A percentile compares a stretch with the other conserved stretches of the same genome.
These are phyloP conservation scores for Otocyon megalotis DNA, from an alignment of 2,113 vertebrate genomes.

Conservation along the genomic window DNA sequence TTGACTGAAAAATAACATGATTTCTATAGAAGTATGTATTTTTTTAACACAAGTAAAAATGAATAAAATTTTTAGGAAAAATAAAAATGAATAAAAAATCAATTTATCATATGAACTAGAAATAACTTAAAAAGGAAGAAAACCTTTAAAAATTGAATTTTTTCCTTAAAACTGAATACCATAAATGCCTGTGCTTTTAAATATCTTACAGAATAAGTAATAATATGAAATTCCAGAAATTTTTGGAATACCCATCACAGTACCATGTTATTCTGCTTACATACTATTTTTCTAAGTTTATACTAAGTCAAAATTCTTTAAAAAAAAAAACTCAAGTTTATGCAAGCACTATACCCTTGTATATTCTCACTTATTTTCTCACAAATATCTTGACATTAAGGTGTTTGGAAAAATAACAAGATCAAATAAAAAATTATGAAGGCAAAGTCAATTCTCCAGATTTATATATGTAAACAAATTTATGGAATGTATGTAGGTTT, in stretches of 20 bases:
- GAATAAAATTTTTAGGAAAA: conserved; percentile 31
- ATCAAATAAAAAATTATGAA: background rate
- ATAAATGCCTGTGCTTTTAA: background rate
- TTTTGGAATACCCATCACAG: background rate
- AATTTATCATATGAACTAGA: background rate
- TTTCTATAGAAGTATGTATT: conserved; percentile 12
- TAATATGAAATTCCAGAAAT: background rate
- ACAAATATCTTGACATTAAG: background rate
- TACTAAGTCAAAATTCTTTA: background rate
- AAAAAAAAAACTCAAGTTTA: conserved; percentile 53
- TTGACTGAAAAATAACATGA: conserved; percentile 33
- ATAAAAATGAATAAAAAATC: conserved; percentile 44
- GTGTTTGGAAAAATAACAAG: background rate
- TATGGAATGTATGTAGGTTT: conserved; percentile 31
- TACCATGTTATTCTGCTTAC: background rate
- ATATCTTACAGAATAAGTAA: background rate
- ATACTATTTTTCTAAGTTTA: background rate
- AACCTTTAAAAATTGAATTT: background rate
- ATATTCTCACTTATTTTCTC: background rate
- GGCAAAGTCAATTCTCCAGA: background rate
- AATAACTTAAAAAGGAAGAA: background rate
- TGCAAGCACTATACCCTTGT: background rate
- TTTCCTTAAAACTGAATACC: background rate
- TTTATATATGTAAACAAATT: background rate
- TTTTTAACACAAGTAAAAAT: conserved; percentile 49